phyloP scores from a whole-genome alignment of 2,888 invertebrate genomes.

The Yponomeuta evonymella region DNA sequence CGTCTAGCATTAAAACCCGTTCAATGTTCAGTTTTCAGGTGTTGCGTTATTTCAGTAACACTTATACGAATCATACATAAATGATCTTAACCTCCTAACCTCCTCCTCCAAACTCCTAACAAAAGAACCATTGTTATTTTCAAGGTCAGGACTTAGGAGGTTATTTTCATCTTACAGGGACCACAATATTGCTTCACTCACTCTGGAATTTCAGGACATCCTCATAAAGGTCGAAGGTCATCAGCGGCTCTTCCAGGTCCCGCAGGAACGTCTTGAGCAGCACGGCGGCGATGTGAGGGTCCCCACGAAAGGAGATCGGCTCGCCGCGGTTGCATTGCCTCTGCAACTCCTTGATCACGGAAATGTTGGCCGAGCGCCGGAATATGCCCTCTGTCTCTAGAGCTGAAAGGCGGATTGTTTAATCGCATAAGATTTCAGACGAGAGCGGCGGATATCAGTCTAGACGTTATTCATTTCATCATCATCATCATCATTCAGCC shows the following conservation, averaged over 20 bases:
- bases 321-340: constrained; percentile 91
- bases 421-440: not conserved
- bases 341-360: constrained; percentile 89
- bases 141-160: no score
- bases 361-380: constrained; percentile 91
- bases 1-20: no score
- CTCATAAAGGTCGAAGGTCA: constrained; percentile 95
- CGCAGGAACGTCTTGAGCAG: constrained; percentile 95
- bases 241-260: constrained; percentile 93
- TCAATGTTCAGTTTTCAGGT: no score
- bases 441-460: no score
- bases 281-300: constrained; percentile 95
- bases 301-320: constrained; percentile 83
- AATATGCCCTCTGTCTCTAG: constrained; percentile 97
- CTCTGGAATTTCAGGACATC: constrained; percentile 94
- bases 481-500: no score
- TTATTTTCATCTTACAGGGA: no score
- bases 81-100: no score
- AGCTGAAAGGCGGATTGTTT: constrained; percentile 67
- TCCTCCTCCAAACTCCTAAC: no score
- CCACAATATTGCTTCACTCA: constrained; percentile 56
- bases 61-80: no score
- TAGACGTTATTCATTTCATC: no score
- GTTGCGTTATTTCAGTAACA: no score
- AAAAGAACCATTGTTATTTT: no score